Evolutionary conservation across 2,113 vertebrate species (phyloP), one percentile per base, ranked within the genome.

Genomic region (Syrrhaptes paradoxus): DNA sequence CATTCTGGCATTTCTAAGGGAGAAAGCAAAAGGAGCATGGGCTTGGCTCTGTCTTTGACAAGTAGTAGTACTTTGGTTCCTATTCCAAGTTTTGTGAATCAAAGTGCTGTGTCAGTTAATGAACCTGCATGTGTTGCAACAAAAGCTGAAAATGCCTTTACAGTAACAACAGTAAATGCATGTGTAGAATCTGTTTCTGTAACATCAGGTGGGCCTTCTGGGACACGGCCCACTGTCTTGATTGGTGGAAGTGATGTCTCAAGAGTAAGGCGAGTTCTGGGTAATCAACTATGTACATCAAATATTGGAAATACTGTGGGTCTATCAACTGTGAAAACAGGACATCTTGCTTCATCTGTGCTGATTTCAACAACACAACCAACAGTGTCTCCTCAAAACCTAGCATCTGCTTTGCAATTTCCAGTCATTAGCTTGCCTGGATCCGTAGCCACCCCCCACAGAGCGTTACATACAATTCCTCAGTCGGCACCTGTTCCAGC

Each of bases 271-370:
- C 97, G 97, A 91, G 2, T 96, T 96, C 87, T 97, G 43, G 84
- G 96, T 95, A 97, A 96, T 73, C 96, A 13, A 85, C 82, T 95
- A 57, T 97, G 95, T 62, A 79, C 95, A 4, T 95, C 98, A 93
- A 98, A 87, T 97, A 68, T 82, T 45, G 97, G 98, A 87, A 98
- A 96, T 96, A 95, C 96, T 89, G 58, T 98, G 78, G 97, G 98
- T 68, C 98, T 98, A 95, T 98, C 98, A 83, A 98, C 98, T 96
- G 98, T 98, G 79, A 98, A 98, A 97, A 97, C 98, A 80, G 98
- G 98, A 85, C 98, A 99, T 97, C 98, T 99, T 96, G 97, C 98
- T 61, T 98, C 99, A 25, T 98, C 98, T 80, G 96, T 98, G 94
- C 97, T 99, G 66, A 97, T 98, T 96, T 98, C 98, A 96, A 92